phyloP scores from a whole-genome alignment of 2,797 vertebrate species.

The Mallotus villosus region DNA sequence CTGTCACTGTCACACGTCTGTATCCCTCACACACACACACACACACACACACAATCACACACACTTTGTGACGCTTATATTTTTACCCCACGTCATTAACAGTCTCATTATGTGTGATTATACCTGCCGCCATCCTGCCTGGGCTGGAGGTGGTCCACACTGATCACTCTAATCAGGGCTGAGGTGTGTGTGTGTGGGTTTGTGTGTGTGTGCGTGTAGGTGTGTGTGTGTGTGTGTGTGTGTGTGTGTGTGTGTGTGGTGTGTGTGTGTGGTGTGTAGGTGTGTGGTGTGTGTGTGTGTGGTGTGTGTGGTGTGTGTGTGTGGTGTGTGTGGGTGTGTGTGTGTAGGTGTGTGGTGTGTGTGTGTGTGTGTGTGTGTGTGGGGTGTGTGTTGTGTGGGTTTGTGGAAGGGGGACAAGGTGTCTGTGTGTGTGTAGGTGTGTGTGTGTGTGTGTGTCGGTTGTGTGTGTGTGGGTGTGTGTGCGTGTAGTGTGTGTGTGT shows the following conservation, averaged over 20 bases:
- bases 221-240: slow-evolving; percentile 5
- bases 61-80: slow-evolving; percentile 62
- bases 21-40: slow-evolving; percentile 36
- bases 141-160: slow-evolving; percentile 60
- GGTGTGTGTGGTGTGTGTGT: too few relatives aligned
- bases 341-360: slow-evolving; percentile 16
- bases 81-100: slow-evolving; percentile 76
- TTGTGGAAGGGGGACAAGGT: too few relatives aligned
- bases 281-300: slow-evolving; percentile 22
- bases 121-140: slow-evolving; percentile 71
- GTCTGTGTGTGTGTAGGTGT: slow-evolving; percentile 15
- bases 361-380: slow-evolving; percentile 2
- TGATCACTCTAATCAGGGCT: slow-evolving; percentile 75
- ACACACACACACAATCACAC: slow-evolving; percentile 22
- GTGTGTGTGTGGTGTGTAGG: slow-evolving; percentile 16
- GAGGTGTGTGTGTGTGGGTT: slow-evolving; percentile 25
- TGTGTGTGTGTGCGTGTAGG: slow-evolving; percentile 27
- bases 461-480: too few relatives aligned
- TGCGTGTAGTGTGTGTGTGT: too few relatives aligned
- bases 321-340: slow-evolving; percentile 2
- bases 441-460: slow-evolving; percentile 3
- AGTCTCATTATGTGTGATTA: slow-evolving; percentile 82
- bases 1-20: slow-evolving; percentile 65
- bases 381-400: too few relatives aligned
- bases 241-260: too few relatives aligned